phyloP scores from a whole-genome alignment of 2,797 vertebrate genomes.

The Peromyscus nudipes region DNA sequence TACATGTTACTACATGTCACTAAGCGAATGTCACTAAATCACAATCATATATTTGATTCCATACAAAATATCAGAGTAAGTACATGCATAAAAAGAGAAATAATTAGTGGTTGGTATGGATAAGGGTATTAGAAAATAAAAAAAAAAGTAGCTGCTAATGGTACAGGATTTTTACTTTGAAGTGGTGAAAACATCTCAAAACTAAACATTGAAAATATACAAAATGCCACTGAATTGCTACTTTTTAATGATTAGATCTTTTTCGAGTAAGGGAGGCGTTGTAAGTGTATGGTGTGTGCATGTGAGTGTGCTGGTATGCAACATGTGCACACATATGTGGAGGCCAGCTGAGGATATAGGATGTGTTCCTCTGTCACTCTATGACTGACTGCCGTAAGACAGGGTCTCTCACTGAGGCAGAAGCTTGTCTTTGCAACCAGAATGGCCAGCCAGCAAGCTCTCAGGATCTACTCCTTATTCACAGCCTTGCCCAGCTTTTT shows the following conservation, averaged over 20 bases:
- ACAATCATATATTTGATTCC: background rate
- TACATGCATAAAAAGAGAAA: conserved; percentile 23
- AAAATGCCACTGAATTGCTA: background rate
- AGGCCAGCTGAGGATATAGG: background rate
- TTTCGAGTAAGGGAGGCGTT: background rate
- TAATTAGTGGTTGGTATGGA: background rate
- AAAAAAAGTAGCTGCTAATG: background rate
- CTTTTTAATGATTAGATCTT: background rate
- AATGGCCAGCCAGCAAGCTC: background rate
- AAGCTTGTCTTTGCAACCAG: background rate
- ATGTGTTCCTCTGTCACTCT: background rate
- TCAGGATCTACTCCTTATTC: background rate
- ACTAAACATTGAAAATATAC: conserved; percentile 10
- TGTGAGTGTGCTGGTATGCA: background rate
- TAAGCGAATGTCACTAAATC: background rate
- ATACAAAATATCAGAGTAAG: conserved; percentile 22
- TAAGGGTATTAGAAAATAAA: background rate
- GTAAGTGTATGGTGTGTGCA: background rate
- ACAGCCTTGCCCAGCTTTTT: background rate
- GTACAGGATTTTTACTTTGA: background rate
- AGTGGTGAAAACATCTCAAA: background rate
- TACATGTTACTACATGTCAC: background rate
- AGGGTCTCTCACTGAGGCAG: background rate
- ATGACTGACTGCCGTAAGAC: background rate
- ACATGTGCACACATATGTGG: background rate